Conservation (phyloP, 2,888 invertebrate genomes). For the Cryptops parisi region DNA sequence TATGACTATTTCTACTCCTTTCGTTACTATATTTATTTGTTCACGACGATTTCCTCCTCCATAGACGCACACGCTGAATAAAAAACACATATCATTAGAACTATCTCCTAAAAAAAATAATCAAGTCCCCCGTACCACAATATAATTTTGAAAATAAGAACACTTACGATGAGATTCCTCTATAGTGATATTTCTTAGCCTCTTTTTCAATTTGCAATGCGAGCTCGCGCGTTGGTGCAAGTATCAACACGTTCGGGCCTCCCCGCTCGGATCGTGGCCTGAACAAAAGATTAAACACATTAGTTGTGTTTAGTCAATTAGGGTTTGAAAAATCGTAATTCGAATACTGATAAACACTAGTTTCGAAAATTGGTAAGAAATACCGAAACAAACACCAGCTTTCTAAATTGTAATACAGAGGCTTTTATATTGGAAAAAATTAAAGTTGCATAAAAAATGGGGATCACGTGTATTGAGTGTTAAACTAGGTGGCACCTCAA, state of each 20-base stretch:
- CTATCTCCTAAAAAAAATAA: conserved; percentile 1
- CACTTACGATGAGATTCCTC: conserved; percentile 62
- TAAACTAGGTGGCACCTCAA: too few relatives aligned
- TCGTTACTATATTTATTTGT: conserved; percentile 55
- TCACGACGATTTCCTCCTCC: conserved; percentile 71
- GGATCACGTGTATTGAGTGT: too few relatives aligned
- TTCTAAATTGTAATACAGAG: too few relatives aligned
- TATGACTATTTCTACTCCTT: conserved; percentile 86
- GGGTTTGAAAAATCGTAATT: not conserved
- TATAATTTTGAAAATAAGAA: not conserved
- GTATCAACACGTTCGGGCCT: conserved; percentile 72
- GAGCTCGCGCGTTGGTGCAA: conserved; percentile 86
- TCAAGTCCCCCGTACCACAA: conserved; percentile 5
- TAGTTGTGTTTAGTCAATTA: not conserved
- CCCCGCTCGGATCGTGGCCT: conserved; percentile 52
- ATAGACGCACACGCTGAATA: conserved; percentile 63
- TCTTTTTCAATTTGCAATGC: conserved; percentile 87
- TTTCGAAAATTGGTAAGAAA: too few relatives aligned
- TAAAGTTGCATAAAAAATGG: too few relatives aligned
- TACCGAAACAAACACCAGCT: too few relatives aligned
- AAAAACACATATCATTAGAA: not conserved
- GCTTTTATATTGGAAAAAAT: too few relatives aligned
- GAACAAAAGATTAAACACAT: conserved; percentile 14
- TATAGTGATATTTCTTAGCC: conserved; percentile 74
- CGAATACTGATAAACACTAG: too few relatives aligned